Evolutionary conservation across 2,797 vertebrate species (phyloP), one percentile per base, ranked within the genome.

Genomic region (Gallinago solitaria): DNA sequence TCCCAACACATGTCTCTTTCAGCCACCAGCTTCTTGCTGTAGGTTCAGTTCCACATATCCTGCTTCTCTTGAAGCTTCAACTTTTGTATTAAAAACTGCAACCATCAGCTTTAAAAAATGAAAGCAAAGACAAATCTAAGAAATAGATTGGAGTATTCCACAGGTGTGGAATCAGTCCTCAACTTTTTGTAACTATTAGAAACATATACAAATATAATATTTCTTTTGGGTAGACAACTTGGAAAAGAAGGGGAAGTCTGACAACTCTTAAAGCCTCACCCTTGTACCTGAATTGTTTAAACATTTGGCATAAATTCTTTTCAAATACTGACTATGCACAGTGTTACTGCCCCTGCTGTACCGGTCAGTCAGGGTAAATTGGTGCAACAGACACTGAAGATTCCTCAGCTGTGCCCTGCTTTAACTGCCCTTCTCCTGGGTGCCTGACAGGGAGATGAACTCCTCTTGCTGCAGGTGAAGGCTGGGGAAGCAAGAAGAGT

Each of bases 101-200:
- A 53, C 87, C 33, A 17, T 70, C 17, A 94, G 95, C 93, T 96
- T 97, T 96, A 87, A 95, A 96, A 93, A 97, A 96, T 90, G 92
- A 96, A 97, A 97, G 93, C 93, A 84, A 84, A 87, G 86, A 84
- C 70, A 93, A 95, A 96, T 96, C 88, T 96, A 93, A 88, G 94
- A 90, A 90, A 69, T 95, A 96, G 94, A 96, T 70, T 74, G 21
- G 73, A 82, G 20, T 95, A 93, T 63, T 67, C 35, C 51, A 67
- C 75, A 63, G 59, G 1, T 33, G 45, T 70, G n/a, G 59, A 79
- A 1, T 70, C 59, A 77, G 23, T 70, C 39, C 23, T 90, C 19
- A 63, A 25, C 64, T 71, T 71, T 80, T 60, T 3, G 1, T 67
- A 51, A 48, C 39, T 89, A 59, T 23, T 59, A 50, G 5, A 90